Base-by-base conservation (phyloP, 2,113 vertebrate genomes). In the Pimephales promelas region DNA sequence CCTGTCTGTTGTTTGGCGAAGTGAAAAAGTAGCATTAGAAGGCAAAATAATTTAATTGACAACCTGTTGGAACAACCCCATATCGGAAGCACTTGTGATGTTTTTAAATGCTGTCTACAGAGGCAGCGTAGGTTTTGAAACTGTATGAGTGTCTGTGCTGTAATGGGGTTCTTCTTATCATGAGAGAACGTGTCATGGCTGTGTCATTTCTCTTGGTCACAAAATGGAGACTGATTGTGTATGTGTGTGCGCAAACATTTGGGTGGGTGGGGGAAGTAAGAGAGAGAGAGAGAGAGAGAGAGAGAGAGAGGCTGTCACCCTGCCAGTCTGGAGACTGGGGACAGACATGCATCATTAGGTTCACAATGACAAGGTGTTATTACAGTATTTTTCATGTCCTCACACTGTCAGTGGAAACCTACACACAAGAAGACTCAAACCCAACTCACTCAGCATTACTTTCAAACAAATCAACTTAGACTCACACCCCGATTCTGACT, bases 361-460 rank as follows among this genome's bases (percentile, higher is more conserved):
- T 61, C 74, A 72, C 87, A 88, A 85, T 86, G 87, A 86, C 87
- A 88, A 77, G 75, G 85, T 86, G 82, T 74, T 84, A 83, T 82
- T 83, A 85, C 74, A 82, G 83, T 84, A 81, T 72, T 86, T 76
- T 57, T 83, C 75, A 81, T 72, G 81, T 81, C 84, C 57, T 81
- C 81, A 75, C 76, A 47, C 56, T 79, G 56, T 62, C 76, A 79
- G 76, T 79, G 16, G 13, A 79, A 79, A 57, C 56, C 56, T 62
- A 79, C 54, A 79, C 76, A 79, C 22, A 26, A 11, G 76, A 59
- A 79, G 75, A 78, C n/a, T 43, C 7, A 43, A 78, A 43, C 31
- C n/a, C 75, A 78, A 61, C 75, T 84, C 76, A 84, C 71, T 62
- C 57, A 28, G 47, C 24, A 74, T 31, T 52, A 74, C 72, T 52